These are phyloP conservation scores for Drosophila gaucha DNA, from an alignment of 2,888 invertebrate species.

Conservation along the genomic window DNA sequence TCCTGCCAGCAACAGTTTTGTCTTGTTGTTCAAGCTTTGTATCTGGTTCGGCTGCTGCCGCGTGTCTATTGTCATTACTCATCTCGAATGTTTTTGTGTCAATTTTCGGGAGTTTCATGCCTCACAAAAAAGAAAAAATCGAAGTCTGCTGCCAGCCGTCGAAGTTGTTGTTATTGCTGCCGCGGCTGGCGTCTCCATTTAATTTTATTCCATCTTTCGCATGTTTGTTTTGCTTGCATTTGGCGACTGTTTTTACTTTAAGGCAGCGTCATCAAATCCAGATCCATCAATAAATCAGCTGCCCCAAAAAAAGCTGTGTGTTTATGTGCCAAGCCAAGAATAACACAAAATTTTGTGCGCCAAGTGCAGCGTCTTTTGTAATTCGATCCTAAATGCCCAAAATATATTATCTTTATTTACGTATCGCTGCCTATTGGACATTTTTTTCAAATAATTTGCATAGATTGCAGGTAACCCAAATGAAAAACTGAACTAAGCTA, in stretches of 20 bases:
- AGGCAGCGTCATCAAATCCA: conserved; percentile 52
- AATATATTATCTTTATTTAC: conserved; percentile 20
- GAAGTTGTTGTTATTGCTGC: conserved; percentile 11
- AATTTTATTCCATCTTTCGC: conserved; percentile 40
- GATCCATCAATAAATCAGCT: conserved; percentile 16
- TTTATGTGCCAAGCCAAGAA: conserved; percentile 27
- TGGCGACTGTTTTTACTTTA: conserved; percentile 14
- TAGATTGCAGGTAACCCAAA: conserved; percentile 8
- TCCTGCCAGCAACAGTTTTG: conserved; percentile 66
- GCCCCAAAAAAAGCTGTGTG: conserved; percentile 32
- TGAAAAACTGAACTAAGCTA: neutral
- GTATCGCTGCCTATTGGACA: neutral
- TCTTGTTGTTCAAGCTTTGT: conserved; percentile 18
- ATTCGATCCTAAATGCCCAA: conserved; percentile 50
- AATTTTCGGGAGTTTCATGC: conserved; percentile 47
- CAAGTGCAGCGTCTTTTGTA: conserved; percentile 60
- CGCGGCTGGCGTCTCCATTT: conserved; percentile 27
- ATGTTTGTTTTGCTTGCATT: conserved; percentile 68
- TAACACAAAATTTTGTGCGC: conserved; percentile 4
- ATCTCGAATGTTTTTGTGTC: conserved; percentile 67
- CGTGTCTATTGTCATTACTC: conserved; percentile 72
- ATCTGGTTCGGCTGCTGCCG: conserved; percentile 33
- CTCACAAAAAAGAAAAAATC: conserved; percentile 9
- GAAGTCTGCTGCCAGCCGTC: conserved; percentile 18
- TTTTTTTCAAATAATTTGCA: neutral